Base-by-base conservation (phyloP, 1,140 invertebrate genomes). In the Pectinophora gossypiella region DNA sequence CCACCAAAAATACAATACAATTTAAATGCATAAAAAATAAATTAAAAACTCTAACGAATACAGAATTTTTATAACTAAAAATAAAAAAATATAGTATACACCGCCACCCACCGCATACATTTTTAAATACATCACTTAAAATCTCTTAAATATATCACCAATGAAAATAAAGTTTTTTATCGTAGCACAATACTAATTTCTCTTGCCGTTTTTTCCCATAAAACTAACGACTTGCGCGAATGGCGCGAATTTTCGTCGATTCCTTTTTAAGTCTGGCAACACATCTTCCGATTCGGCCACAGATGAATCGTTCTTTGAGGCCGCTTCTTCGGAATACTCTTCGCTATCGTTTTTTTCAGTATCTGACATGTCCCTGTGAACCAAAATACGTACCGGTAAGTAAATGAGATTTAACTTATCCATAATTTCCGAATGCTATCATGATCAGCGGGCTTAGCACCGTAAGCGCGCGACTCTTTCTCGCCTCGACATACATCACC, bases 201-300 rank as follows among this genome's bases (percentile, higher is more conserved):
- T 72, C 55, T 66, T 84, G 42, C 50, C 54, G 36, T 57, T 74
- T 55, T 77, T 84, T 10, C 79, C 80, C 78, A 86, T 86, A 61
- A 86, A 83, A 65, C 81, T 86, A 27, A 84, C 83, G 18, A 84
- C 78, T 51, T 86, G 80, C 3, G 74, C 59, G 22, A 86, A 75
- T 4, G 80, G 77, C 20, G 65, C 71, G 44, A 83, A 81, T 47
- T 76, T 84, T 19, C 80, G 60, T 16, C 72, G 64, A 12, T 44
- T 64, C 19, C 73, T 59, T 54, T 81, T 81, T 60, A 20, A 10
- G 10, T 20, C 42, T 13, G 18, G 18, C 18, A 44, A 19, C 13
- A 72, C 62, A 42, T 81, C 78, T 2, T 77, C 74, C 0, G 78
- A 79, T 45, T 83, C 83, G 0, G 61, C 68, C 23, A 71, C 23